Evolutionary conservation across 2,113 vertebrate species (phyloP), one percentile per base, ranked within the genome.

Genomic region (Epinephelus lanceolatus): DNA sequence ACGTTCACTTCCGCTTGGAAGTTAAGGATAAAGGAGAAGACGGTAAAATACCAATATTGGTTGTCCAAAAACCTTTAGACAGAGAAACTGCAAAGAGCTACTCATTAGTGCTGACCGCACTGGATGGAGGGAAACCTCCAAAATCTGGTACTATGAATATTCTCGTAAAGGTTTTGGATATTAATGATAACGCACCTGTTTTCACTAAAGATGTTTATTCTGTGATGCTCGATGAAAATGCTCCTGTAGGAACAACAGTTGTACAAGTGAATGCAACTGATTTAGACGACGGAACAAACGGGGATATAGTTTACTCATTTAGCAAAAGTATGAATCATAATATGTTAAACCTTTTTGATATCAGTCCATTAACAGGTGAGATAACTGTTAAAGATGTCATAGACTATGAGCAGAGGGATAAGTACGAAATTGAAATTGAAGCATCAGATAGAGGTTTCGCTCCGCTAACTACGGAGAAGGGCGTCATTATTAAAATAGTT

Each of bases 201-300:
- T 95, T 95, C 47, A 60, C 57, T 13, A 74, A 91, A 19, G 87
- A 88, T 8, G 13, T 33, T 2, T 94, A 94, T 42, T 80, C 86
- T 11, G 73, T 85, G 0, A 78, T 15, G 1, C 63, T 91, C 0
- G 0, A 69, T 17, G 92, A 90, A 93, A 89, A 91, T 53, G 52
- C 68, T 1, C 88, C 80, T 1, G 1, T 91, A 0, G 93, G 92
- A 0, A 94, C 92, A 45, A 72, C 68, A 1, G 83, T 96, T 1
- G 69, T 86, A 19, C 84, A 88, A 42, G 91, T 96, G 0, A 94
- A 94, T 63, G 95, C 95, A 17, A 93, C 89, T 1, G 95, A 96
- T 71, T 23, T 78, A 30, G 95, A 95, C 56, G 88, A 94, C 0
- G 94, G 95, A 0, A 0, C 65, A 3, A 96, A 95, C 1, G 93